These are phyloP conservation scores for Drosophila bunnanda DNA, from an alignment of 2,888 invertebrate species.

Conservation along the genomic window DNA sequence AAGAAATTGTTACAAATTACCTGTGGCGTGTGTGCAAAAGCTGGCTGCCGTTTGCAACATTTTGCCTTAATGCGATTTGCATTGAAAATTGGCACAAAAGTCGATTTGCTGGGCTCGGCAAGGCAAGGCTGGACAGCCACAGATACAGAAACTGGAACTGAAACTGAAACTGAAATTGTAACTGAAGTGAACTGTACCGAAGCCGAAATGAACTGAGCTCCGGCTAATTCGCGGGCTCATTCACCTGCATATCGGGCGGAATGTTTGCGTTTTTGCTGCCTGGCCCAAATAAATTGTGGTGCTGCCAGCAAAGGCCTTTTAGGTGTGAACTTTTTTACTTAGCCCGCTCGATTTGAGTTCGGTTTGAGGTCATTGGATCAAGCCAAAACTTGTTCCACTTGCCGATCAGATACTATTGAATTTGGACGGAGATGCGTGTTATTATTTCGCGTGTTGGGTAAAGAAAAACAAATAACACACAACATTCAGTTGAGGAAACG, in stretches of 20 bases:
- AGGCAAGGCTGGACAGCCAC: conserved; percentile 26
- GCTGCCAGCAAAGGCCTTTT: conserved; percentile 55
- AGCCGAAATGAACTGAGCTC: conserved; percentile 23
- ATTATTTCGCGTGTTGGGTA: conserved; percentile 32
- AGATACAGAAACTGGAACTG: conserved; percentile 24
- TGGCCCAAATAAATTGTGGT: conserved; percentile 68
- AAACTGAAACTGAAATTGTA: conserved; percentile 20
- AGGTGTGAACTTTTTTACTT: conserved; percentile 63
- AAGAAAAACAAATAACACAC: conserved; percentile 1
- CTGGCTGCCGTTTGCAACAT: conserved; percentile 58
- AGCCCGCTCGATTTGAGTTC: conserved; percentile 40
- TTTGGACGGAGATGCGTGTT: conserved; percentile 62
- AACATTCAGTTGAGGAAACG: conserved; percentile 21
- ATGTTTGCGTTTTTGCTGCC: conserved; percentile 39
- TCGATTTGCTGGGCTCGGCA: conserved; percentile 53
- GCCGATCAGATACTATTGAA: conserved; percentile 33
- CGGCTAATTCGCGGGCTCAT: conserved; percentile 29
- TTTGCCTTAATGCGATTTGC: conserved; percentile 78
- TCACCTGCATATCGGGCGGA: conserved; percentile 58
- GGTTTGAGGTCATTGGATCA: conserved; percentile 47
- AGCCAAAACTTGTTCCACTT: conserved; percentile 23
- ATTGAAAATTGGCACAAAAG: conserved; percentile 74
- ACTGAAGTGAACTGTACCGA: conserved; percentile 25
- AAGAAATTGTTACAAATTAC: conserved; percentile 65
- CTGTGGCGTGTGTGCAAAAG: conserved; percentile 52